Base-by-base conservation (phyloP, 2,888 invertebrate genomes). In the Notocelia uddmanniana region DNA sequence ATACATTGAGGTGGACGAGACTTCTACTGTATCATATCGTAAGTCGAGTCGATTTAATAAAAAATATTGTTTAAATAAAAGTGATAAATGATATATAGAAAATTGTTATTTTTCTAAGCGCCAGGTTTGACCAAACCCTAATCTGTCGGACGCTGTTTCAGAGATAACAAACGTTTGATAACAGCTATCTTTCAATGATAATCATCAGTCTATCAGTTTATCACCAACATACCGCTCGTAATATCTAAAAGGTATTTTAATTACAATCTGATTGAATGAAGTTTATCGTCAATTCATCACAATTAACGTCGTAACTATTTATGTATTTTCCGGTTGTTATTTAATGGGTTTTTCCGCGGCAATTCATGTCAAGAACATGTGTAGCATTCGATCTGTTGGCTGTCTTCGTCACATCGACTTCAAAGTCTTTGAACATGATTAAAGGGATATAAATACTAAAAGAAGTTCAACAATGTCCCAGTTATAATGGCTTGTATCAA, bases 221-320 rank as follows among this genome's bases (percentile, higher is more conserved):
- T 52, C 37, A 58, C 19, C 15, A 23, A 58, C 52, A 37, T 58
- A 41, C 15, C 6, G 21, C 23, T 64, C 60, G 10, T 60, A 60
- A 52, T 52, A 52, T 66, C 18, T 19, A 48, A 57, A 54, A 66
- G 59, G 71, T 34, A 71, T 68, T 68, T 62, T 62, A 68, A 68
- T 72, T 62, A 72, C 45, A 34, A 37, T 34, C 54, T 69, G 26
- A 69, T 69, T 45, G 60, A 37, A 59, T 19, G 37, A 52, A 15
- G 58, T 50, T 50, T 41, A 31, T 31, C 18, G 18, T 23, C 8
- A 45, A n/a, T 45, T 45, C 6, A 45, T 37, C 41, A n/a, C 55
- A 52, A 52, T 41, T 50, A 68, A 21, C 34, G 58, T n/a, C 54
- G 23, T 19, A 48, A 37, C 48, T 18, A 37, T 34, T n/a, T 3